Conservation (phyloP, 2,797 vertebrate species). For the Acropternis orthonyx region DNA sequence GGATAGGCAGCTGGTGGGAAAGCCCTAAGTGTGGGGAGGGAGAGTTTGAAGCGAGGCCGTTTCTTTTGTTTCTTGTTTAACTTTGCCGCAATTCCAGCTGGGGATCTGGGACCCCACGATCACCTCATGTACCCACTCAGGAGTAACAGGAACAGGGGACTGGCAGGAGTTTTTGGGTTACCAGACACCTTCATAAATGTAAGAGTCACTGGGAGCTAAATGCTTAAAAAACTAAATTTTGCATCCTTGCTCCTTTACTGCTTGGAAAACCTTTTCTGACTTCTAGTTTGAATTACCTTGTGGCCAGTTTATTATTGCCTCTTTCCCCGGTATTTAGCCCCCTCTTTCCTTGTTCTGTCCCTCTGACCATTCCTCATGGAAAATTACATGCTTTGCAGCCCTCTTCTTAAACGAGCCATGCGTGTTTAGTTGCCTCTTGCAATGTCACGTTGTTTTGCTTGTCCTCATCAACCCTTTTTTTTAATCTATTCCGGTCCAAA, state of each 20-base stretch:
- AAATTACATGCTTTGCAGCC: not conserved
- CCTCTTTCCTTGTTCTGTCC: not conserved
- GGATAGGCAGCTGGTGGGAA: not conserved
- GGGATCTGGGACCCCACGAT: not conserved
- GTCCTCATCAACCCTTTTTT: not conserved
- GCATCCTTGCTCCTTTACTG: not conserved
- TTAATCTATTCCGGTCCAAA: not conserved
- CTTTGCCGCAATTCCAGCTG: rapidly evolving
- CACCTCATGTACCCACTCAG: not conserved
- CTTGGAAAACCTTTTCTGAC: not conserved
- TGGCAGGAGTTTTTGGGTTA: not conserved
- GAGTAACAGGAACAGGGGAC: not conserved
- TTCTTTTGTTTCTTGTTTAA: rapidly evolving
- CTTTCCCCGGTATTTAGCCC: not conserved
- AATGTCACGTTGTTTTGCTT: rapidly evolving
- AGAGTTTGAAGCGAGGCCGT: not conserved
- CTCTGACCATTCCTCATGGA: not conserved
- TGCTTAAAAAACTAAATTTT: not conserved
- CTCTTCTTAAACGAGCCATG: not conserved
- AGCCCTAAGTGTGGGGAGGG: not conserved
- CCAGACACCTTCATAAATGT: rapidly evolving
- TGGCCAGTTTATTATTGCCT: not conserved
- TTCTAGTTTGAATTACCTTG: not conserved
- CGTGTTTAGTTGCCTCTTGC: not conserved
- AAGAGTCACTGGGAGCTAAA: not conserved